Conservation (phyloP, 2,888 invertebrate species). For the Drosophila falleni region DNA sequence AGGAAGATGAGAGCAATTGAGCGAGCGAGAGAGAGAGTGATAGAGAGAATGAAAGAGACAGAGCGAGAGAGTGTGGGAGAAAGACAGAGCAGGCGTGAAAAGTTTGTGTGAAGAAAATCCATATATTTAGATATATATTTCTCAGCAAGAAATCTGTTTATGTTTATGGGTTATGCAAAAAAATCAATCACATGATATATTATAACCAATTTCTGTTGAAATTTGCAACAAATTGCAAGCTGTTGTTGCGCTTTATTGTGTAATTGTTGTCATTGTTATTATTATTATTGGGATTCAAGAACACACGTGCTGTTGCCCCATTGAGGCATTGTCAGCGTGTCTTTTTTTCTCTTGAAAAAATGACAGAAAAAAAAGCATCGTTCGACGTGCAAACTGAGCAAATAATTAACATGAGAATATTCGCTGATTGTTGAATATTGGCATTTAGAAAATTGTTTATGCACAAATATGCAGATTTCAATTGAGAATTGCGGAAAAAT, state of each 20-base stretch:
- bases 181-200: slow-evolving; percentile 28
- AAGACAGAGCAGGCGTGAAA: slow-evolving; percentile 33
- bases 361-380: slow-evolving; percentile 1
- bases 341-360: slow-evolving; percentile 20
- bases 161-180: slow-evolving; percentile 48
- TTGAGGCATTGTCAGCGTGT: no score
- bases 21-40: neutral
- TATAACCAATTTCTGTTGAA: neutral
- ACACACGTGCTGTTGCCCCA: slow-evolving; percentile 41
- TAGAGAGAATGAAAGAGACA: neutral
- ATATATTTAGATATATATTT: slow-evolving; percentile 9
- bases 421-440: slow-evolving; percentile 39
- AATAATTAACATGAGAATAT: slow-evolving; percentile 45
- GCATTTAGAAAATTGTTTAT: slow-evolving; percentile 33
- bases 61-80: neutral
- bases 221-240: slow-evolving; percentile 2
- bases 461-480: slow-evolving; percentile 57
- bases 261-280: neutral
- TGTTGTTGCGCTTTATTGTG: neutral
- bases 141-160: slow-evolving; percentile 31
- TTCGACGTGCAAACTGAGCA: slow-evolving; percentile 49
- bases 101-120: slow-evolving; percentile 43
- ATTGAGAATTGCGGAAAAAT: slow-evolving; percentile 9
- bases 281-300: neutral
- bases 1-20: slow-evolving; percentile 35